A percentile compares a stretch with the other conserved stretches of the same genome.
These are phyloP conservation scores for Mesitornis unicolor DNA, from an alignment of 2,113 vertebrate genomes.

Conservation along the genomic window DNA sequence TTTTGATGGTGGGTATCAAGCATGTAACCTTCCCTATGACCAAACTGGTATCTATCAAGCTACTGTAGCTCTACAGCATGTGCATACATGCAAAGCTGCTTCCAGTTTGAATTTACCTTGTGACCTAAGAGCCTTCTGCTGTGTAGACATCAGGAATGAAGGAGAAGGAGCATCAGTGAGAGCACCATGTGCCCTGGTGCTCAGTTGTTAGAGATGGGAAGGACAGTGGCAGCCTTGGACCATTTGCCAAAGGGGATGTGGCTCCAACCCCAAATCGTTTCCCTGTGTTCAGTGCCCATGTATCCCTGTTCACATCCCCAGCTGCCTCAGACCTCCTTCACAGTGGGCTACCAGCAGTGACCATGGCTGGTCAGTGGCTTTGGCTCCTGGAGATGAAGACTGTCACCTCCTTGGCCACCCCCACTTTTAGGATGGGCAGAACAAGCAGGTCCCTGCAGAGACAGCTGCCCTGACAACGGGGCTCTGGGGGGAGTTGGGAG, in stretches of 20 bases:
- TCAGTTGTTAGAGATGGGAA: not conserved
- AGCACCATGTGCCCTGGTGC: not conserved
- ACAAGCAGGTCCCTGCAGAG: not conserved
- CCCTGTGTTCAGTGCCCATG: not conserved
- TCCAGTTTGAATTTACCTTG: not conserved
- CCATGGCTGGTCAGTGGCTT: not conserved
- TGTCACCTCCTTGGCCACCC: not conserved
- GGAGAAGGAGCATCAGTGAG: not conserved
- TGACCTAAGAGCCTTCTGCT: not conserved
- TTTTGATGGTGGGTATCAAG: not conserved
- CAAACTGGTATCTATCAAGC: accelerated
- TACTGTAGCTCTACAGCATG: not conserved
- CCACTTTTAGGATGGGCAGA: not conserved
- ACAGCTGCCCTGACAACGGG: not conserved
- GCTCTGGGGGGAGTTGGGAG: not conserved
- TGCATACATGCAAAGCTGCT: not conserved
- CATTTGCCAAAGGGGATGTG: not conserved
- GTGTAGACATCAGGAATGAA: not conserved
- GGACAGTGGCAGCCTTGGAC: not conserved
- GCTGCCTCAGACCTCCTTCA: not conserved
- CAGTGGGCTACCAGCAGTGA: not conserved
- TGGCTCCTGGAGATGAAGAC: not conserved
- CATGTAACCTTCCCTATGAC: not conserved
- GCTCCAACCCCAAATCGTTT: not conserved
- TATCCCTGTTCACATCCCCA: not conserved